phyloP scores from a whole-genome alignment of 2,113 vertebrate genomes.

The Peromyscus leucopus region DNA sequence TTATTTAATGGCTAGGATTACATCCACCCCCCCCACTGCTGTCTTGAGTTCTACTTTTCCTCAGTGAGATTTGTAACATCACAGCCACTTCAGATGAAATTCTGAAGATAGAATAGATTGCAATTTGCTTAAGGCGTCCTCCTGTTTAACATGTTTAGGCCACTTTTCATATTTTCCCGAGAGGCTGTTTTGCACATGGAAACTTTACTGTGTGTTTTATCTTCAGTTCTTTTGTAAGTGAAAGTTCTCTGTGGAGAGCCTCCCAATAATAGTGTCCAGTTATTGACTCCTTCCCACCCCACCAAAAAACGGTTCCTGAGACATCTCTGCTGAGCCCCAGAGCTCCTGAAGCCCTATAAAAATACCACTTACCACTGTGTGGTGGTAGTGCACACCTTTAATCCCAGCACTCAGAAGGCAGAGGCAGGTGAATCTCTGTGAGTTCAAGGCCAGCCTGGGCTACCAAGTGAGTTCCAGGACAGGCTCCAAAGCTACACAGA shows the following conservation, averaged over 20 bases:
- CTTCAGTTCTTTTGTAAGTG: background rate
- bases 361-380: background rate
- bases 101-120: background rate
- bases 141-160: background rate
- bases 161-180: background rate
- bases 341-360: background rate
- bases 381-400: too few species aligned
- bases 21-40: background rate
- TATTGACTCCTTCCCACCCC: background rate
- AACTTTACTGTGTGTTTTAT: slow-evolving; percentile 2
- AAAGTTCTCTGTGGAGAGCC: background rate
- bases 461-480: too few species aligned
- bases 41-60: background rate
- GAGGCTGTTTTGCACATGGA: background rate
- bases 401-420: too few species aligned
- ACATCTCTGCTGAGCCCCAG: background rate
- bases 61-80: background rate
- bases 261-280: background rate
- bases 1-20: background rate
- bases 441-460: too few species aligned
- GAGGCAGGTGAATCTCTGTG: too few species aligned
- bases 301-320: background rate
- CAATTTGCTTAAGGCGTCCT: background rate
- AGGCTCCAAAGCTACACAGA: too few species aligned
- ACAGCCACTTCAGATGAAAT: background rate